Evolutionary conservation across 2,888 invertebrate species (phyloP).

Genomic region (Leistus spinibarbis): DNA sequence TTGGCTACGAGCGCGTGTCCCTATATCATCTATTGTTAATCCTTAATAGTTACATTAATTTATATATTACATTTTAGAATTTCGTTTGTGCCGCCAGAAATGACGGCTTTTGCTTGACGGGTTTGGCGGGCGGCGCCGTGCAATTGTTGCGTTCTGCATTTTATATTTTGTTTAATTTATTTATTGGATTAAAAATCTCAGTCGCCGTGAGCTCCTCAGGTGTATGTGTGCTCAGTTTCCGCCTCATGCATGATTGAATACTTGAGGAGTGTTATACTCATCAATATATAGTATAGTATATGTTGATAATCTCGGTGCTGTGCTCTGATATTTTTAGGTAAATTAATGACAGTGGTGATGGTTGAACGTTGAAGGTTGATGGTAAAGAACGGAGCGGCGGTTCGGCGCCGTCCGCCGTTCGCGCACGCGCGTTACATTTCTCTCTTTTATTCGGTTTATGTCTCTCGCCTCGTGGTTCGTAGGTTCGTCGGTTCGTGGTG

Average conservation of each 20-base stretch:
- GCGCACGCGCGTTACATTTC: neutral
- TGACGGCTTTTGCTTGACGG: constrained; percentile 35
- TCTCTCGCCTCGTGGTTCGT: neutral
- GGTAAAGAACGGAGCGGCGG: constrained; percentile 8
- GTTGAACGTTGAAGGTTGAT: neutral
- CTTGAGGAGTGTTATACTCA: neutral
- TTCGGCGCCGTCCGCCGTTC: constrained; percentile 4
- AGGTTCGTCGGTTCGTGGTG: neutral
- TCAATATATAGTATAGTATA: neutral
- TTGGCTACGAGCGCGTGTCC: constrained; percentile 55
- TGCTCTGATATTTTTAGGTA: neutral
- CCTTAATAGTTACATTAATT: constrained; percentile 52
- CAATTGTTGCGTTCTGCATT: neutral
- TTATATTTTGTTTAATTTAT: neutral
- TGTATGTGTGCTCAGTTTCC: neutral
- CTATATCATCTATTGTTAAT: constrained; percentile 52
- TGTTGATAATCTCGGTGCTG: neutral
- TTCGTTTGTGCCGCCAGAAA: constrained; percentile 52
- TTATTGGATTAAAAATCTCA: neutral
- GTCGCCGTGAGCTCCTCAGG: neutral
- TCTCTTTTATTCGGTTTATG: neutral
- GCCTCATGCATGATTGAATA: neutral
- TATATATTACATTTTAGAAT: constrained; percentile 59
- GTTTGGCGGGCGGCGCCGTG: constrained; percentile 26
- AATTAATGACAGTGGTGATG: neutral